phyloP scores from a whole-genome alignment of 1,140 invertebrate species.

The Globodera rostochiensis region DNA sequence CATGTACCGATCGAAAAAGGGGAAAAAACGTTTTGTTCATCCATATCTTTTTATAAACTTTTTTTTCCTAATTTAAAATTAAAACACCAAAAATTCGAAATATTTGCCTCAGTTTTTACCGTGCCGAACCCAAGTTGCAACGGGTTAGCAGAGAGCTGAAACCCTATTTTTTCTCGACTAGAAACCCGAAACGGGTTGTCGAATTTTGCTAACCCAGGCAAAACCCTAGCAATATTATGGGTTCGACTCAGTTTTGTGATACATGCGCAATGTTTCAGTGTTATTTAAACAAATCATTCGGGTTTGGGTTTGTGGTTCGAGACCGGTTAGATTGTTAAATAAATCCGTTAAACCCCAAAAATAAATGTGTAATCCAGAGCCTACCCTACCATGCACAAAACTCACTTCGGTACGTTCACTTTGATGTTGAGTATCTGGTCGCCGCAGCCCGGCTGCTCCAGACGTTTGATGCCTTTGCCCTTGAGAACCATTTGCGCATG shows the following conservation, averaged over 20 bases:
- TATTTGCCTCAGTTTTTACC: neutral
- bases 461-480: constrained; percentile 85
- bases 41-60: neutral
- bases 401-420: constrained; percentile 74
- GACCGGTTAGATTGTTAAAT: neutral
- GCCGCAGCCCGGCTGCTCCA: constrained; percentile 84
- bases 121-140: too few species aligned
- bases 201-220: too few species aligned
- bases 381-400: neutral
- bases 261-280: too few species aligned
- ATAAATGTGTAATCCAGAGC: neutral
- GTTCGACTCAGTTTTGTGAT: too few species aligned
- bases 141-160: too few species aligned
- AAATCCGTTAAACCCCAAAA: neutral
- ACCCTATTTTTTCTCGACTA: too few species aligned
- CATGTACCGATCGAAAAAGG: neutral
- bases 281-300: too few species aligned
- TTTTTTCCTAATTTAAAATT: neutral
- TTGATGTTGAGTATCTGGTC: constrained; percentile 96
- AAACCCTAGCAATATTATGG: too few species aligned
- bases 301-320: too few species aligned
- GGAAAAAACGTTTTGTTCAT: neutral
- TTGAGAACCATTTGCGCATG: constrained; percentile 81
- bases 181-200: too few species aligned
- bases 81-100: neutral